Percentiles rank a stretch among this genome's conserved stretches.
These are phyloP conservation scores for Philopotamus ludificatus DNA, from an alignment of 1,140 invertebrate genomes.

Conservation along the genomic window DNA sequence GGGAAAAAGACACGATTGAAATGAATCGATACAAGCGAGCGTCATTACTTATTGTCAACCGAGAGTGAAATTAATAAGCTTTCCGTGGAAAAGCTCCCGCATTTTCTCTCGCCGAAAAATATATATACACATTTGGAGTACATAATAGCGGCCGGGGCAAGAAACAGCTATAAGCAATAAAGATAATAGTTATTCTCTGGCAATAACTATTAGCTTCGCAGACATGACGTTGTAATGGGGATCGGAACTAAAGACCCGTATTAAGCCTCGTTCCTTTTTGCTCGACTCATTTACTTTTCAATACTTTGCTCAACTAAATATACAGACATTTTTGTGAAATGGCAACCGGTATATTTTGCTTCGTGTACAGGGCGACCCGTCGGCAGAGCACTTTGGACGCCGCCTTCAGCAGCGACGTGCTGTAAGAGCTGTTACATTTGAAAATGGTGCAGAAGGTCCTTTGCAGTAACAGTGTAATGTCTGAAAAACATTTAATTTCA, in stretches of 20 bases:
- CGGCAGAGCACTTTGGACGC: not conserved
- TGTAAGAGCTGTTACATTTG: no score
- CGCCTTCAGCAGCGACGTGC: not conserved
- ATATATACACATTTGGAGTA: slow-evolving; percentile 17
- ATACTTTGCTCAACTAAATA: slow-evolving; percentile 28
- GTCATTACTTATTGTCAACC: slow-evolving; percentile 32
- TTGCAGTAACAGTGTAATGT: no score
- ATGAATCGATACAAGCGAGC: slow-evolving; percentile 23
- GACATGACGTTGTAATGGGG: slow-evolving; percentile 33
- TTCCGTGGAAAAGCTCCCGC: slow-evolving; percentile 14
- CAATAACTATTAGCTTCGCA: slow-evolving; percentile 33
- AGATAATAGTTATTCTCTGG: slow-evolving; percentile 35
- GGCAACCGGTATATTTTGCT: slow-evolving; percentile 18
- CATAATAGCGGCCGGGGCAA: slow-evolving; percentile 18
- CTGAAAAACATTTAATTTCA: no score
- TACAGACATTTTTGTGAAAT: slow-evolving; percentile 11
- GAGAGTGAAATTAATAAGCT: slow-evolving; percentile 37
- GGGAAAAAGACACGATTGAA: slow-evolving; percentile 24
- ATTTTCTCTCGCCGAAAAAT: not conserved
- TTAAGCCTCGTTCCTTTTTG: slow-evolving; percentile 25
- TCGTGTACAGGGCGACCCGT: not conserved
- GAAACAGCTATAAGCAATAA: slow-evolving; percentile 36
- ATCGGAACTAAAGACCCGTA: slow-evolving; percentile 30
- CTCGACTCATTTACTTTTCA: slow-evolving; percentile 38
- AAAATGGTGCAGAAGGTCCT: no score